A percentile compares a stretch with the other conserved stretches of the same genome.
phyloP scores from a whole-genome alignment of 2,113 vertebrate species.

The Tupaia chinensis region DNA sequence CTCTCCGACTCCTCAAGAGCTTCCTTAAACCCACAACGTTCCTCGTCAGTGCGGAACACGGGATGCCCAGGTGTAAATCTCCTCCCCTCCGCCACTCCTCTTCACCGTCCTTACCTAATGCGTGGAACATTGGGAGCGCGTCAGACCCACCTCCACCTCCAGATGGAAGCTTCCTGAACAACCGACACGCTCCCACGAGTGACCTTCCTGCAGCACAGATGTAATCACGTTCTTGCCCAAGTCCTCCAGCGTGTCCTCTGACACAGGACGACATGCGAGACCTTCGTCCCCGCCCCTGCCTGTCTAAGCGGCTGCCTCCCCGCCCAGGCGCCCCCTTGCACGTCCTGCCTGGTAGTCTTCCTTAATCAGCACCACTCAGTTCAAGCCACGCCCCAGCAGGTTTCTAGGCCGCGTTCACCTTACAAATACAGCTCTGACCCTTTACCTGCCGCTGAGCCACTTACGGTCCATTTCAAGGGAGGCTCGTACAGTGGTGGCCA shows the following conservation, averaged over 20 bases:
- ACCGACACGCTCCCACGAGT: not conserved
- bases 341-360: not conserved
- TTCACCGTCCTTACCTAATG: conserved; percentile 16
- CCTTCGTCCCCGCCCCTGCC: not conserved
- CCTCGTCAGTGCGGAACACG: not conserved
- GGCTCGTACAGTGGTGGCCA: not conserved
- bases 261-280: not conserved
- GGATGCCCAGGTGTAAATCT: not conserved
- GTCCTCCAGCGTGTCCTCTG: not conserved
- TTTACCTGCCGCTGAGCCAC: not conserved
- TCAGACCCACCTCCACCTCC: not conserved
- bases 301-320: not conserved
- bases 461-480: not conserved
- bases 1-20: not conserved
- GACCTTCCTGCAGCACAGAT: not conserved
- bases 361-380: not conserved
- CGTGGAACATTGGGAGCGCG: not conserved
- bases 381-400: not conserved
- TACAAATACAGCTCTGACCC: not conserved
- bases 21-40: not conserved
- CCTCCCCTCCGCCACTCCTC: not conserved
- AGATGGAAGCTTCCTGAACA: conserved; percentile 18
- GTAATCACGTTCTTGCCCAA: not conserved
- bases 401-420: not conserved
- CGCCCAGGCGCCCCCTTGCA: not conserved